These are phyloP conservation scores for Chaenocephalus aceratus DNA, from an alignment of 2,113 vertebrate species.

Conservation along the genomic window DNA sequence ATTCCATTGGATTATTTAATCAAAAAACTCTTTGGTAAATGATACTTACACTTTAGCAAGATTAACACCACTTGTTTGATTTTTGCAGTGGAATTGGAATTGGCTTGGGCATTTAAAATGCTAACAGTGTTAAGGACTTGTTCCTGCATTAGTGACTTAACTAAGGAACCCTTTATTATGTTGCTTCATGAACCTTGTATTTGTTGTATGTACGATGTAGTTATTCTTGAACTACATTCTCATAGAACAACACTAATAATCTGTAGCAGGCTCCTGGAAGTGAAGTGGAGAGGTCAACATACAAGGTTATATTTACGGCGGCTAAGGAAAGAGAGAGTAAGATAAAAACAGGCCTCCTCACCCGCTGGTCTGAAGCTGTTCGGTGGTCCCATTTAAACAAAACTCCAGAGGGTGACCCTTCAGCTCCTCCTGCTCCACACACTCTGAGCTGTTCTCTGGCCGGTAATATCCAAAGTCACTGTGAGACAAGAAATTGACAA, in stretches of 20 bases:
- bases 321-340: neutral
- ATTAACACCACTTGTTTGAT: too few species aligned
- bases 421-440: constrained; percentile 91
- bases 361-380: constrained; percentile 92
- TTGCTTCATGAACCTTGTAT: neutral
- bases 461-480: constrained; percentile 97
- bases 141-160: neutral
- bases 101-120: too few species aligned
- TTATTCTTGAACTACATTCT: neutral
- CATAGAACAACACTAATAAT: neutral
- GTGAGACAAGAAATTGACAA: constrained; percentile 20
- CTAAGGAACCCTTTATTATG: neutral
- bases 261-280: neutral
- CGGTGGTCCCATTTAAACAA: constrained; percentile 89
- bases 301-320: neutral
- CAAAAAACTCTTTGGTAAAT: too few species aligned
- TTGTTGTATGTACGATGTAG: too few species aligned
- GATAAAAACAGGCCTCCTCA: constrained; percentile 51
- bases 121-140: too few species aligned
- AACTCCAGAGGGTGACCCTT: constrained; percentile 89
- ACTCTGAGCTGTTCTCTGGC: constrained; percentile 88
- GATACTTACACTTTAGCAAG: too few species aligned
- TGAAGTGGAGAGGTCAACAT: neutral
- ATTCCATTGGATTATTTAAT: too few species aligned
- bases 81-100: too few species aligned